Base-by-base conservation (phyloP, 2,797 vertebrate genomes). In the Sebastes oblongus region DNA sequence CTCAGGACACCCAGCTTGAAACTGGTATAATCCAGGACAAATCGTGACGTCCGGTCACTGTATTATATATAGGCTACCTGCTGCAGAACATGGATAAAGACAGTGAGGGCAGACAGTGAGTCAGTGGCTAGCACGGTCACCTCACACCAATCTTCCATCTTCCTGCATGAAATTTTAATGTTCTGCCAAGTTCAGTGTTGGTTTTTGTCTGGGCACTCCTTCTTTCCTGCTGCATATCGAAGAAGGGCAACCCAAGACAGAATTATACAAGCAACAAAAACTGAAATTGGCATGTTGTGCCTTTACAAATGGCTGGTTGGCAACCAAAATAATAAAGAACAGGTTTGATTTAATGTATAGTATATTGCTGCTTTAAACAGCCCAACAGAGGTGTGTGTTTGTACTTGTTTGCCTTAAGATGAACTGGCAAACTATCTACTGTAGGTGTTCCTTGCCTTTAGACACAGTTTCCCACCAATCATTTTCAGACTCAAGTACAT, bases 401-500 rank as follows among this genome's bases (percentile, higher is more conserved):
- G 22, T 25, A 50, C 8, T 24, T 50, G 22, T 76, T 62, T 52
- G 16, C 12, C 36, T n/a, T 52, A 36, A 34, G 56, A 54, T 29
- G 18, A 24, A 54, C 52, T 61, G 22, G 29, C 24, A 60, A 62
- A 50, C 34, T 14, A 39, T 71, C 18, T 52, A 52, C 50, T 52
- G 2, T 39, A 3, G 10, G n/a, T 46, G 8, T 72, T 68, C 8
- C 5, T 39, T 11, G 25, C 50, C 30, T 75, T 65, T 59, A 39
- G 50, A 66, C 50, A 52, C 42, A 29, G 18, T 36, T 72, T 77
- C 60, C 30, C 55, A 71, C 56, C 39, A 25, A 66, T 87, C 39
- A 74, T 76, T 73, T 75, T 69, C 46, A 32, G 59, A 34, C 58
- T 79, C 20, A 56, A 83, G 77, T 24, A 62, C 68, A 64, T 29